Evolutionary conservation across 2,888 invertebrate genomes (phyloP).

Genomic region (Catocala nupta): DNA sequence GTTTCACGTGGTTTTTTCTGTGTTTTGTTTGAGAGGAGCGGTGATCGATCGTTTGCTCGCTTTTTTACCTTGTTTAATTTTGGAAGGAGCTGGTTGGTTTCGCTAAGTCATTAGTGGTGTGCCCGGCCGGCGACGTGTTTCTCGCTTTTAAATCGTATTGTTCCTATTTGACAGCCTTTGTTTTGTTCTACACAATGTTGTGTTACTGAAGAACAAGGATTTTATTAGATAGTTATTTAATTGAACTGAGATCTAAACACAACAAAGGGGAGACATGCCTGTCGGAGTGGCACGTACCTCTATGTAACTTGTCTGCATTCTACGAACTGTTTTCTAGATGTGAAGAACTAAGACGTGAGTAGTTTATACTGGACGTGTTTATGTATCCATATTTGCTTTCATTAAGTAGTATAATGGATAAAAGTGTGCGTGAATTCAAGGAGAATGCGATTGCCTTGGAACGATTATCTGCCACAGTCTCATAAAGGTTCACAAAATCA

Average conservation of each 20-base stretch:
- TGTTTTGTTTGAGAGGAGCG: conserved; percentile 80
- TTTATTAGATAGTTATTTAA: conserved; percentile 22
- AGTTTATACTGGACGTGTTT: no score
- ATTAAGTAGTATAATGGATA: no score
- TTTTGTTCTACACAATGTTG: conserved; percentile 53
- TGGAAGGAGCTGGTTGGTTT: conserved; percentile 79
- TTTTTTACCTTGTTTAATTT: conserved; percentile 86
- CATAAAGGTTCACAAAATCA: no score
- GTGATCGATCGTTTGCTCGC: conserved; percentile 84
- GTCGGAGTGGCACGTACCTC: no score
- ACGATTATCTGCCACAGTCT: no score
- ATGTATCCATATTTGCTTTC: no score
- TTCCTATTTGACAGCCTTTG: conserved; percentile 65
- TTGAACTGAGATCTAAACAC: conserved; percentile 8
- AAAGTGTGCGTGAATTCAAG: no score
- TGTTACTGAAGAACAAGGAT: conserved; percentile 34
- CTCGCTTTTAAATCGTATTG: conserved; percentile 67
- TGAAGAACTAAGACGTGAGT: no score
- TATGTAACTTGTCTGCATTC: no score
- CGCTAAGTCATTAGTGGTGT: conserved; percentile 83
- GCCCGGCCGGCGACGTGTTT: conserved; percentile 55
- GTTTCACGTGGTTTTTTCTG: conserved; percentile 81
- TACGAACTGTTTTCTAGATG: no score
- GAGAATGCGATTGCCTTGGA: no score
- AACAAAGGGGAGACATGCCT: no score